Base-by-base conservation (phyloP, 1,140 invertebrate species). In the Drosophila sp. region DNA sequence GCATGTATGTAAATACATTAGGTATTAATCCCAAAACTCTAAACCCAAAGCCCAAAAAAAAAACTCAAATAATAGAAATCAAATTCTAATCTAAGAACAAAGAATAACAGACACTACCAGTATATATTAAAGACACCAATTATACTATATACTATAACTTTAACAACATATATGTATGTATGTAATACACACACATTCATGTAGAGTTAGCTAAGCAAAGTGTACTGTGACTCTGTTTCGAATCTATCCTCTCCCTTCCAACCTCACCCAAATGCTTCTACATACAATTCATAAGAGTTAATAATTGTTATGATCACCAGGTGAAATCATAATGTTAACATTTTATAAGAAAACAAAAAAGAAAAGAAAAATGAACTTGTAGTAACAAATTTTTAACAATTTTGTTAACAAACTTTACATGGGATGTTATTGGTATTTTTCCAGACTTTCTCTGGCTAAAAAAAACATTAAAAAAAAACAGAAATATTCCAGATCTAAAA, bases 1-100 rank as follows among this genome's bases (percentile, higher is more conserved):
- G 35, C 11, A 41, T 57, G 41, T 62, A 61, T 60, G 32, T 54
- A 55, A 11, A 11, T 62, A 50, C 41, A 38, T 60, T 60, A 60
- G 54, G 32, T 35, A 57, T 57, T 66, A 63, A 50, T 62, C 63
- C 60, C 17, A 17, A 66, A 74, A 25, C 27, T 25, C 44, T 17
- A 27, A 1, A 50, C 23, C 27, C 27, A 17, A 17, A 47, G 2
- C 10, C 3, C 8, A 40, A 11, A 10, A 7, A 41, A 40, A 38
- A 41, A 41, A 23, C 17, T 17, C 7, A 50, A 47, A 47, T 47
- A 23, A 2, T 8, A 44, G n/a, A 44, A 6, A 6, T 17, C 41
- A 44, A 44, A 17, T 35, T 35, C 10, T 35, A 35, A 35, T 1
- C 10, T 6, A 23, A 47, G 7, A 0, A 25, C 17, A 47, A 7